These are phyloP conservation scores for Cavia aperea DNA, from an alignment of 2,113 vertebrate genomes.

Conservation along the genomic window DNA sequence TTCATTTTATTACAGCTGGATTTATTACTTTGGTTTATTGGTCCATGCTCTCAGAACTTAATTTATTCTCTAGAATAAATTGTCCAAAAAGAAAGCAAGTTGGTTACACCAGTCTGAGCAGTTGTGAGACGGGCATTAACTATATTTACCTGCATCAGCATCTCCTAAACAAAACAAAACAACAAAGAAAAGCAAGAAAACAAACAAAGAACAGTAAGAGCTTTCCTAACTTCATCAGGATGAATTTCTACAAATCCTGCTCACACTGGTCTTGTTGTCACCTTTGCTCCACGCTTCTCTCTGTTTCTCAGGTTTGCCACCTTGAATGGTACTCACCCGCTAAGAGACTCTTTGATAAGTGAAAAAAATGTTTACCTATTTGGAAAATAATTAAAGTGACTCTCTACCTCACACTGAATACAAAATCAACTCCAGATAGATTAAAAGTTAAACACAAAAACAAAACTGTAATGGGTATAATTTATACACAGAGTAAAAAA, in stretches of 20 bases:
- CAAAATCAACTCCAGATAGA: neutral
- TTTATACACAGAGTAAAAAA: neutral
- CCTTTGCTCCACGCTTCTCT: neutral
- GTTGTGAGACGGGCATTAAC: neutral
- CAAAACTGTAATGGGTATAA: slow-evolving; percentile 9
- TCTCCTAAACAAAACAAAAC: neutral
- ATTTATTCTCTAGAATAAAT: slow-evolving; percentile 64
- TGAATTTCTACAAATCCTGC: neutral
- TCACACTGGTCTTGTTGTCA: neutral
- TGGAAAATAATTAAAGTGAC: neutral
- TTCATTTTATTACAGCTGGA: slow-evolving; percentile 74
- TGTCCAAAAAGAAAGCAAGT: slow-evolving; percentile 59
- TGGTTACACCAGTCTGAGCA: neutral
- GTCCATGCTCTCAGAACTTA: slow-evolving; percentile 68
- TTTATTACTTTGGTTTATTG: slow-evolving; percentile 73
- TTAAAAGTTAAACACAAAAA: neutral
- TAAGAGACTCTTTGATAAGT: neutral
- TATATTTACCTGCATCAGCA: neutral
- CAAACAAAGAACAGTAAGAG: neutral
- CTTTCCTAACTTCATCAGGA: neutral
- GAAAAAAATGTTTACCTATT: neutral
- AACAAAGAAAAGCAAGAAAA: neutral
- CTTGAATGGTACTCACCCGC: neutral
- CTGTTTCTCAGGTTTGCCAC: neutral
- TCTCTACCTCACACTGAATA: neutral